Evolutionary conservation across 2,113 vertebrate species (phyloP), one percentile per base, ranked within the genome.

Genomic region (Siniperca knerii): DNA sequence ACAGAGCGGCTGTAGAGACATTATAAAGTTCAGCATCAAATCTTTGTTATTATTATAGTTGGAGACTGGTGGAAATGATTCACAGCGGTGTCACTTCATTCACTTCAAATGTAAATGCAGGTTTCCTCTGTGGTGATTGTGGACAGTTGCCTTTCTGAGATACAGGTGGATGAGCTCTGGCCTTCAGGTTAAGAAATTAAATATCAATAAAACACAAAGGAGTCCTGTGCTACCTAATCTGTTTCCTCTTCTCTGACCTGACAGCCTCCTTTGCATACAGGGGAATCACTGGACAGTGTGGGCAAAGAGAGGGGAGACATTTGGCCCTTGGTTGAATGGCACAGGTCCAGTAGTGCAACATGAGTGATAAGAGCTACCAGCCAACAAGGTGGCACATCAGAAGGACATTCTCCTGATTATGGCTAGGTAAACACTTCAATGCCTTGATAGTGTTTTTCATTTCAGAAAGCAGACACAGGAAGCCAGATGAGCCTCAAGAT

Each of bases 251-350:
- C 15, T 65, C 42, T 71, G 71, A 65, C 48, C 55, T 42, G 78
- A 16, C 48, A 40, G 75, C 25, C 50, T 62, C 1, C n/a, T 83
- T 66, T 71, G 57, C 85, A 61, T 57, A 21, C 46, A 40, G 48
- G 40, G 46, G 75, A 77, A 48, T 42, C 60, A 16, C 61, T 58
- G 61, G 52, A 48, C 29, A 33, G 2, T 57, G 44, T 50, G 74
- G 64, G 9, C 42, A 37, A 65, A 62, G 66, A 75, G 46, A 42
- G 81, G 68, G 81, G 67, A 58, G 78, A 68, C 72, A 44, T 71
- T 57, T 75, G 72, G 64, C 69, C 54, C 35, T 33, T 57, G 67
- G 13, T 61, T 61, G 20, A 42, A n/a, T 72, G 75, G 75, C 75
- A 52, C 20, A 16, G 29, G 55, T 82, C 71, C 85, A 87, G 37